Evolutionary conservation across 2,888 invertebrate species (phyloP).

Genomic region (Prosopocoilus inquinatus): DNA sequence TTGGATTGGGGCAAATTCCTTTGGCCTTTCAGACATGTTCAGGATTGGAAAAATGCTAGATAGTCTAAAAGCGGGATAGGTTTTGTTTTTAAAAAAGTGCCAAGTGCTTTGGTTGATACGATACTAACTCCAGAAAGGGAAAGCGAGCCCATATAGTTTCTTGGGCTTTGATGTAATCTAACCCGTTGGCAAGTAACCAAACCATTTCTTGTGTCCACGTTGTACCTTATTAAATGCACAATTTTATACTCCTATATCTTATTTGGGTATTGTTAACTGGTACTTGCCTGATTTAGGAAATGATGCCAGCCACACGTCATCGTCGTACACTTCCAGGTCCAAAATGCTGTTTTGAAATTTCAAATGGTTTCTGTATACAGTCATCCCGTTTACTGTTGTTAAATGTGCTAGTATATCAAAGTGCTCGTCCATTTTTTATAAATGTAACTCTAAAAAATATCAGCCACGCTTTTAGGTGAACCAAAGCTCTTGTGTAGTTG

Average conservation of each 20-base stretch:
- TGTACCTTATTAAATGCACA: conserved; percentile 54
- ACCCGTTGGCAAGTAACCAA: conserved; percentile 61
- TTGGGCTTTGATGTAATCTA: conserved; percentile 59
- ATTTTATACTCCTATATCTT: not conserved
- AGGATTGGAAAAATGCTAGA: not conserved
- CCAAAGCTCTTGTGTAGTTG: no score
- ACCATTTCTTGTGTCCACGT: conserved; percentile 73
- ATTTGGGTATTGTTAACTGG: not conserved
- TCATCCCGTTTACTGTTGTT: no score
- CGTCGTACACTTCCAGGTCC: conserved; percentile 48
- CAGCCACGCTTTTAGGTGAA: no score
- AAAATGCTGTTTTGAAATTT: conserved; percentile 36
- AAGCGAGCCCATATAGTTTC: conserved; percentile 58
- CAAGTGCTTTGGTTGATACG: conserved; percentile 34
- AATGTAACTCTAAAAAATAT: no score
- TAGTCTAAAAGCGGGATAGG: no score
- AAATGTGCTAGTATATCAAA: no score
- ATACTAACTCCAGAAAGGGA: conserved; percentile 68
- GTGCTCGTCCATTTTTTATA: no score
- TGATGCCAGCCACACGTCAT: conserved; percentile 53
- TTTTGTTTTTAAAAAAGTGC: conserved; percentile 17
- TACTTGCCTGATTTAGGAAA: conserved; percentile 53
- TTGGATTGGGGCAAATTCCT: conserved; percentile 6
- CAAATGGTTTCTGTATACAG: no score
- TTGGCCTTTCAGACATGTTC: not conserved